These are phyloP conservation scores for Conopomorpha cramerella DNA, from an alignment of 1,140 invertebrate species.

Conservation along the genomic window DNA sequence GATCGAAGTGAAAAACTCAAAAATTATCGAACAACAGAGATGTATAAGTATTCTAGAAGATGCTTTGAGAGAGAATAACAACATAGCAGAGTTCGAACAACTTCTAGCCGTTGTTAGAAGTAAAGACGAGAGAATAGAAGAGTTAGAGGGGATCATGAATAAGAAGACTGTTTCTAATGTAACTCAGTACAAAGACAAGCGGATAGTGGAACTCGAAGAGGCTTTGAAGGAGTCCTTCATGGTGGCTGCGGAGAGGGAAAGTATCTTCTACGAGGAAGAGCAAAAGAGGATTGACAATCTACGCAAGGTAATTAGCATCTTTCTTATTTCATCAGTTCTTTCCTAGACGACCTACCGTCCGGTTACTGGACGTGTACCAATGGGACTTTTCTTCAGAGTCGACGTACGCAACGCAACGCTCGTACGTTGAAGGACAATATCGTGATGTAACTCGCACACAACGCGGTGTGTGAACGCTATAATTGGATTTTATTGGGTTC, in stretches of 20 bases:
- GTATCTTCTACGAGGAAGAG: conserved; percentile 66
- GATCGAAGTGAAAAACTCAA: conserved; percentile 53
- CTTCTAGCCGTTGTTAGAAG: conserved; percentile 55
- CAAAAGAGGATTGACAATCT: conserved; percentile 63
- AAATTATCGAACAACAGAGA: conserved; percentile 62
- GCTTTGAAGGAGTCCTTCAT: conserved; percentile 72
- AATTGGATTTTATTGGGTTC: too few species aligned
- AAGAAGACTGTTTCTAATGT: conserved; percentile 43
- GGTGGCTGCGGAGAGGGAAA: conserved; percentile 68
- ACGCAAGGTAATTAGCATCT: conserved; percentile 61
- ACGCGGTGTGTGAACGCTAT: too few species aligned
- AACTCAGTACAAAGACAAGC: conserved; percentile 38
- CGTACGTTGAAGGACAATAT: too few species aligned
- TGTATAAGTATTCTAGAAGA: conserved; percentile 61
- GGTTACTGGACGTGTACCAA: too few species aligned
- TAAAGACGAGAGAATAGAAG: conserved; percentile 56
- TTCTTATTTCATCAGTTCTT: too few species aligned
- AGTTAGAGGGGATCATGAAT: conserved; percentile 56
- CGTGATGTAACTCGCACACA: too few species aligned
- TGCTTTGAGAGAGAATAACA: conserved; percentile 58
- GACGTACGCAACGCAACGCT: too few species aligned
- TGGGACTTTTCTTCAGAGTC: too few species aligned
- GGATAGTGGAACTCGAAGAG: conserved; percentile 81
- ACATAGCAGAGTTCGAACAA: conserved; percentile 61
- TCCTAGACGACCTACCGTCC: too few species aligned